Conservation (phyloP, 1,140 invertebrate species). For the Zaprionus gabonicus region DNA sequence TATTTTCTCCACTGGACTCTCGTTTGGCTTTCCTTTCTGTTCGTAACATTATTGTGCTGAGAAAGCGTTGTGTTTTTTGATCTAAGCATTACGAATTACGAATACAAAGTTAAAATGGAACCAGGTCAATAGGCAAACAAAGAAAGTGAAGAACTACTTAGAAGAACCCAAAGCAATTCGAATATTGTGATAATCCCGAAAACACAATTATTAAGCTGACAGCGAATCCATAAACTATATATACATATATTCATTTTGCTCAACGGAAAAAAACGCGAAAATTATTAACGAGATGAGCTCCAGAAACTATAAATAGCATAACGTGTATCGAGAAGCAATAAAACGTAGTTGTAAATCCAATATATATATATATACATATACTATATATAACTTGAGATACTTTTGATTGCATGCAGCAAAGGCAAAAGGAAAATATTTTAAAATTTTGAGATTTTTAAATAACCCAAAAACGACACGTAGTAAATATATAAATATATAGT, state of each 20-base stretch:
- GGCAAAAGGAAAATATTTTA: constrained; percentile 35
- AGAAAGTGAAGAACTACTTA: background rate
- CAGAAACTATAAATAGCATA: constrained; percentile 70
- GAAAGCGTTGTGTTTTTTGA: constrained; percentile 23
- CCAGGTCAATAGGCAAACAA: constrained; percentile 42
- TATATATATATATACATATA: constrained; percentile 37
- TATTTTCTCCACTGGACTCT: constrained; percentile 9
- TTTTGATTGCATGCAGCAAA: constrained; percentile 28
- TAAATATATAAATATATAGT: constrained; percentile 37
- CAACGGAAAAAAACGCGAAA: constrained; percentile 48
- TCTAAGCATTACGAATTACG: background rate
- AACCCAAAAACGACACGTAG: constrained; percentile 40
- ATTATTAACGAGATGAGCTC: constrained; percentile 58
- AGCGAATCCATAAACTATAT: constrained; percentile 40
- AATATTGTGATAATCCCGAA: constrained; percentile 75
- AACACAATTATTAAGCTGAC: constrained; percentile 45
- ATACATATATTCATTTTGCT: constrained; percentile 69
- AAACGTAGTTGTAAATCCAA: constrained; percentile 77
- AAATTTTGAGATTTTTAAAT: constrained; percentile 52
- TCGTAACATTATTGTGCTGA: constrained; percentile 30
- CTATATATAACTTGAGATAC: constrained; percentile 34
- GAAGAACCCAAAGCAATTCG: constrained; percentile 73
- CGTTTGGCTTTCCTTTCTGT: constrained; percentile 14
- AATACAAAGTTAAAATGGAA: constrained; percentile 20
- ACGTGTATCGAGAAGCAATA: constrained; percentile 84